These are phyloP conservation scores for Paralinhomoeus sp. DNA, from an alignment of 2,888 invertebrate species.

Conservation along the genomic window DNA sequence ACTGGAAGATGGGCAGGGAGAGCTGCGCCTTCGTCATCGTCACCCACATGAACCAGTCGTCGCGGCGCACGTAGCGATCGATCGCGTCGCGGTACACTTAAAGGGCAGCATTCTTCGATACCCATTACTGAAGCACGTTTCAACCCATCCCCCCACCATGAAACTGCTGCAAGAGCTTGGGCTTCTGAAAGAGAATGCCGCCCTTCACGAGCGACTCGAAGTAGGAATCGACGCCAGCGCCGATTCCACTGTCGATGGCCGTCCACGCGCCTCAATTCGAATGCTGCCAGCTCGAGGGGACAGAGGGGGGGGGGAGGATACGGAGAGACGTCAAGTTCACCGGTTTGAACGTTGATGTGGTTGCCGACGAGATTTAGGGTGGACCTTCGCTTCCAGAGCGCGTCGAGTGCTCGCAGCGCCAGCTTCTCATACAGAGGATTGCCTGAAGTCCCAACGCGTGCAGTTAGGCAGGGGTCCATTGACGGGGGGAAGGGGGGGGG, in stretches of 20 bases:
- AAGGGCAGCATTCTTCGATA: no score
- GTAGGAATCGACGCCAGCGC: constrained; percentile 46
- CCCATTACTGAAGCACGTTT: no score
- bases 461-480: no score
- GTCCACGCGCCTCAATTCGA: constrained; percentile 44
- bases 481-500: no score
- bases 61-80: constrained; percentile 45
- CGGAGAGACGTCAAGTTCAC: no score
- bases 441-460: no score
- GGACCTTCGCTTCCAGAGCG: constrained; percentile 62
- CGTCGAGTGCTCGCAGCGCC: constrained; percentile 68
- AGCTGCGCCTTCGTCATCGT: constrained; percentile 91
- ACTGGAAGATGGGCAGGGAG: constrained; percentile 89
- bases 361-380: constrained; percentile 50
- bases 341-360: constrained; percentile 67
- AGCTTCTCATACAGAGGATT: constrained; percentile 59
- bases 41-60: constrained; percentile 98
- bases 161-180: constrained; percentile 74
- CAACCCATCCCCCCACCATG: constrained; percentile 34
- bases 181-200: constrained; percentile 61
- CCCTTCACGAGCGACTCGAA: constrained; percentile 97
- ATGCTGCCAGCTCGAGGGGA: no score
- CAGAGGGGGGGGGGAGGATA: no score
- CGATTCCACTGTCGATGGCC: constrained; percentile 88
- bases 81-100: constrained; percentile 30